Conservation (phyloP, 2,888 invertebrate genomes). For the Micoletzkya japonica region DNA sequence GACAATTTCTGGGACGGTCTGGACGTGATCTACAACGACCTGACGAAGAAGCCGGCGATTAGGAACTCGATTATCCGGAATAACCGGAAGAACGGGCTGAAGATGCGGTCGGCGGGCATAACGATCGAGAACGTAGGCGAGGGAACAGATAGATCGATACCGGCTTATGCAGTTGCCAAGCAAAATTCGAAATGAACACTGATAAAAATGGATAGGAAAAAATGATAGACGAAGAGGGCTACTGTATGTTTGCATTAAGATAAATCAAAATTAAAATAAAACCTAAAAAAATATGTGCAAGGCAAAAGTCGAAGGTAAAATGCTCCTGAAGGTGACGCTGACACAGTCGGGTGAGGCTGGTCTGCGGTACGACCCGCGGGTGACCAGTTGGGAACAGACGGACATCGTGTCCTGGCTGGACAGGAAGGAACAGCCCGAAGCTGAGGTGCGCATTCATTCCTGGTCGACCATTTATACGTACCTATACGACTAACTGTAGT, state of each 20-base stretch:
- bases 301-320: neutral
- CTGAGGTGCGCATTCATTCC: conserved; percentile 47
- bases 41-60: conserved; percentile 74
- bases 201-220: neutral
- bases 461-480: too few species aligned
- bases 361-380: conserved; percentile 82
- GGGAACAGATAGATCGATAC: neutral
- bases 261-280: too few species aligned
- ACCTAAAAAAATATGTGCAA: neutral
- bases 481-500: too few species aligned
- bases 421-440: conserved; percentile 57
- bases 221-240: neutral
- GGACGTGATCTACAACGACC: conserved; percentile 89
- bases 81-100: conserved; percentile 74
- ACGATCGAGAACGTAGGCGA: conserved; percentile 70
- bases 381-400: conserved; percentile 73
- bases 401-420: conserved; percentile 84
- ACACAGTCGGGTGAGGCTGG: conserved; percentile 81
- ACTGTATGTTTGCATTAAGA: too few species aligned
- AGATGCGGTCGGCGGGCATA: conserved; percentile 62
- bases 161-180: neutral
- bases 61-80: conserved; percentile 24
- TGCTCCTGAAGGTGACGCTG: conserved; percentile 44
- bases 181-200: neutral
- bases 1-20: conserved; percentile 90